Evolutionary conservation across 2,113 vertebrate genomes (phyloP).

Genomic region (Hyla sarda): DNA sequence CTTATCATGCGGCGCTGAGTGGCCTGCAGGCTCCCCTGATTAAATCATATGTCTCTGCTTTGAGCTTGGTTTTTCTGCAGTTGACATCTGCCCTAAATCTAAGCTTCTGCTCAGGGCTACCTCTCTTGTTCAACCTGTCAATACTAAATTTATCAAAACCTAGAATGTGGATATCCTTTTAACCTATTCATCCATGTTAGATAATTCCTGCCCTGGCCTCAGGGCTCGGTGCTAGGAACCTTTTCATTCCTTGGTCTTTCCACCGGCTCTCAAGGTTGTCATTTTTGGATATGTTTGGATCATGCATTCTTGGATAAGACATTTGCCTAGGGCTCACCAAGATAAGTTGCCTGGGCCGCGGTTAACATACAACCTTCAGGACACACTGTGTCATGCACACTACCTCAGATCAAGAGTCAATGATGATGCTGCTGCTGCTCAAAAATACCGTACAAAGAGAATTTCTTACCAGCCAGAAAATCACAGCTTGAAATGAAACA

Average conservation of each 20-base stretch:
- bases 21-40: conserved; percentile 70
- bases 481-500: not conserved
- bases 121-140: conserved; percentile 67
- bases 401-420: conserved; percentile 32
- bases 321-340: conserved; percentile 52
- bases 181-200: conserved; percentile 67
- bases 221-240: conserved; percentile 62
- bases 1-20: conserved; percentile 67
- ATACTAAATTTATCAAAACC: conserved; percentile 66
- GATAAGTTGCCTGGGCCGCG: conserved; percentile 42
- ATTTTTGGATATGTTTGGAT: conserved; percentile 63
- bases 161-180: conserved; percentile 66
- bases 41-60: conserved; percentile 70
- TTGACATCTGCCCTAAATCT: conserved; percentile 74
- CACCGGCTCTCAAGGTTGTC: conserved; percentile 66
- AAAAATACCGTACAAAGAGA: not conserved
- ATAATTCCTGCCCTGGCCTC: conserved; percentile 67
- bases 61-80: conserved; percentile 61
- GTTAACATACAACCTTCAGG: conserved; percentile 42
- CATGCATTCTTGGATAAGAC: conserved; percentile 61
- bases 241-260: conserved; percentile 63
- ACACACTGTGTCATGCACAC: conserved; percentile 37
- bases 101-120: conserved; percentile 74
- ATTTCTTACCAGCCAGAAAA: conserved; percentile 5
- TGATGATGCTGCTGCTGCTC: not conserved